Conservation (phyloP, 2,113 vertebrate species). For the Phyllostomus discolor region DNA sequence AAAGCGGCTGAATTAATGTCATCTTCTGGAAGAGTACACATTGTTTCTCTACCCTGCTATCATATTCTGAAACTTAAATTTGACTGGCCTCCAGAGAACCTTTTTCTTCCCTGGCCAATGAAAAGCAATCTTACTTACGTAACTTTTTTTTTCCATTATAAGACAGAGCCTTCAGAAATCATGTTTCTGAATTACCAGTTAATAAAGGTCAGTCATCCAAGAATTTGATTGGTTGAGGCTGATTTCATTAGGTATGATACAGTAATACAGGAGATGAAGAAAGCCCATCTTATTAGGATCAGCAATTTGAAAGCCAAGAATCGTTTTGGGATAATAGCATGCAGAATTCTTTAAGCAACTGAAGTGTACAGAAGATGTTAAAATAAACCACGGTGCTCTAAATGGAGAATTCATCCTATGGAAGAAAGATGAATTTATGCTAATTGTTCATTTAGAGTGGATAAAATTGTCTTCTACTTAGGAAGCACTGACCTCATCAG, state of each 20-base stretch:
- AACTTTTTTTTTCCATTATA: not conserved
- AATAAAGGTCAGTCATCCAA: constrained; percentile 66
- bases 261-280: constrained; percentile 55
- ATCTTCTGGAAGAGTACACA: not conserved
- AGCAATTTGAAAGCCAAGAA: constrained; percentile 60
- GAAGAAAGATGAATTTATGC: constrained; percentile 65
- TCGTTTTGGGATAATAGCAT: constrained; percentile 55
- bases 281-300: constrained; percentile 67
- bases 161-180: constrained; percentile 43
- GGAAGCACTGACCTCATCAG: constrained; percentile 50
- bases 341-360: constrained; percentile 59
- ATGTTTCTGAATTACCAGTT: constrained; percentile 59
- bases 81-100: not conserved
- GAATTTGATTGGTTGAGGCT: constrained; percentile 55
- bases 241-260: constrained; percentile 64
- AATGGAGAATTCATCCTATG: constrained; percentile 49
- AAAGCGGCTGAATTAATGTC: constrained; percentile 22
- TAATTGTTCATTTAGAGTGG: constrained; percentile 64
- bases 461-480: constrained; percentile 59
- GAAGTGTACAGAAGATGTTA: constrained; percentile 62
- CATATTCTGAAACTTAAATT: constrained; percentile 32
- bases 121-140: not conserved
- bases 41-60: not conserved
- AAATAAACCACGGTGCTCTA: constrained; percentile 55
- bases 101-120: not conserved